A percentile compares a stretch with the other conserved stretches of the same genome.
Conservation (phyloP, 2,888 invertebrate genomes). For the Hofmannophila pseudospretella region DNA sequence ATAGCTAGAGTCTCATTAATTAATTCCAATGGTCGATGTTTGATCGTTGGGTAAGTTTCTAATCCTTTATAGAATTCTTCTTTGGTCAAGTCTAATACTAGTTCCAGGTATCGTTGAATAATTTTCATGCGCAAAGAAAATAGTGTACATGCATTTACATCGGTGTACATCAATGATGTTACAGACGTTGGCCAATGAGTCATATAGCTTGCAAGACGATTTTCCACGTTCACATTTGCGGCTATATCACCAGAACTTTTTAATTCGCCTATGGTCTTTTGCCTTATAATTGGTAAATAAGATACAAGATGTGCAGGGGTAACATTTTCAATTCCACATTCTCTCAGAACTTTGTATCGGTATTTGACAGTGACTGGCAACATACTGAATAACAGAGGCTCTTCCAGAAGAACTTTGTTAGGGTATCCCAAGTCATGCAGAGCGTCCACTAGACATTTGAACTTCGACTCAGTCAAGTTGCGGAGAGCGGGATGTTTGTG, state of each 20-base stretch:
- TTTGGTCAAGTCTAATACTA: conserved; percentile 51
- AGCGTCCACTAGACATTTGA: conserved; percentile 37
- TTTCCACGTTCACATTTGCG: conserved; percentile 51
- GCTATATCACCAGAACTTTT: conserved; percentile 39
- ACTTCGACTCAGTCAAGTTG: conserved; percentile 37
- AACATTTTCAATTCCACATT: conserved; percentile 56
- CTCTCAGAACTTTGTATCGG: conserved; percentile 50
- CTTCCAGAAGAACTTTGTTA: conserved; percentile 36
- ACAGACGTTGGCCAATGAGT: conserved; percentile 70
- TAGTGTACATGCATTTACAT: conserved; percentile 44
- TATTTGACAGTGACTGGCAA: conserved; percentile 55
- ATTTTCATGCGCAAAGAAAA: conserved; percentile 55
- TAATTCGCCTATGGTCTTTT: conserved; percentile 48
- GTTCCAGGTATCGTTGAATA: conserved; percentile 62
- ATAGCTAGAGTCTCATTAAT: conserved; percentile 58
- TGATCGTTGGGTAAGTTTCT: conserved; percentile 62
- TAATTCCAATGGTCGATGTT: conserved; percentile 57
- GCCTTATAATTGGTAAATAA: conserved; percentile 49
- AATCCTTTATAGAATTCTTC: conserved; percentile 58
- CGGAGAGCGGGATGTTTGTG: conserved; percentile 51
- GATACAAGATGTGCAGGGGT: conserved; percentile 31
- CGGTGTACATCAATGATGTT: conserved; percentile 51
- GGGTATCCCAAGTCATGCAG: conserved; percentile 47
- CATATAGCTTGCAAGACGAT: conserved; percentile 57
- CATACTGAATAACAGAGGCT: conserved; percentile 52